Evolutionary conservation across 1,140 invertebrate species (phyloP).

Genomic region (Bombyx mori): DNA sequence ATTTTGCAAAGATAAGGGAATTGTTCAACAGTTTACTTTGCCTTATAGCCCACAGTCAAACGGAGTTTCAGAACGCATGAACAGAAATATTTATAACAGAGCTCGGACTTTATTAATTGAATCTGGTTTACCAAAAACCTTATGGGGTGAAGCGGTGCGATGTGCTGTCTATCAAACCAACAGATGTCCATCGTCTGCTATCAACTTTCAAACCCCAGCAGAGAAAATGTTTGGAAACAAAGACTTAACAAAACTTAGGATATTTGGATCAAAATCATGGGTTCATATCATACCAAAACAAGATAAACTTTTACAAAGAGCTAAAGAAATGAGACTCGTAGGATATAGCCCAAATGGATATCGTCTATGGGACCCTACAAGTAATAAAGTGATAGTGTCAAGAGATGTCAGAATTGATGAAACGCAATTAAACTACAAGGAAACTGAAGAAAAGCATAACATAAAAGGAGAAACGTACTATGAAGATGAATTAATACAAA

Average conservation of each 20-base stretch:
- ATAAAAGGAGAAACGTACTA: too few relatives aligned
- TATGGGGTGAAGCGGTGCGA: slow-evolving; percentile 12
- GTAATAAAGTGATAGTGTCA: too few relatives aligned
- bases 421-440: too few relatives aligned
- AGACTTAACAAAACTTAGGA: slow-evolving; percentile 1
- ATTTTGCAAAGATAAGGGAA: too few relatives aligned
- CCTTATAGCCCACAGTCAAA: too few relatives aligned
- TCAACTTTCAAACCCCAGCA: slow-evolving; percentile 8
- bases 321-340: slow-evolving; percentile 3
- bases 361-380: slow-evolving; percentile 4
- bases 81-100: too few relatives aligned
- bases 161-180: slow-evolving; percentile 8
- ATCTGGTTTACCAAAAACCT: background rate
- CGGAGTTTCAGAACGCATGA: too few relatives aligned
- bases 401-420: slow-evolving; percentile 1
- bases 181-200: slow-evolving; percentile 11
- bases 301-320: background rate
- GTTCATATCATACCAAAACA: slow-evolving; percentile 1
- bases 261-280: background rate
- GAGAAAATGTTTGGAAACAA: slow-evolving; percentile 2
- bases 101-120: too few relatives aligned
- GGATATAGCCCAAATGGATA: slow-evolving; percentile 5
- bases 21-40: too few relatives aligned
- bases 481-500: too few relatives aligned
- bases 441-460: too few relatives aligned